phyloP scores from a whole-genome alignment of 2,113 vertebrate species.

The Leucopternis melanops region DNA sequence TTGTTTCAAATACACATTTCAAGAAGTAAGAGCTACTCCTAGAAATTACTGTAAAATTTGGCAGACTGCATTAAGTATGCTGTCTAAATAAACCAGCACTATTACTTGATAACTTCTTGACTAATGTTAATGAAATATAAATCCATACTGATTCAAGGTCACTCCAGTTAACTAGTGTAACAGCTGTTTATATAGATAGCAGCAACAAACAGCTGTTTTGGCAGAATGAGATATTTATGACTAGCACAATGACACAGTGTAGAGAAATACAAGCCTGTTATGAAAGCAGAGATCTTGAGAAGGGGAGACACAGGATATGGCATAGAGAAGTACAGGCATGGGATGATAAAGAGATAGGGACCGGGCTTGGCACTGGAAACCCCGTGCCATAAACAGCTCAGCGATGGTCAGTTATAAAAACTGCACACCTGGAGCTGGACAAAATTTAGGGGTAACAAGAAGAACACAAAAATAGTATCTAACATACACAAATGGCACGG shows the following conservation, averaged over 20 bases:
- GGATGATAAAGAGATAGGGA: not conserved
- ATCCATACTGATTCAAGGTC: not conserved
- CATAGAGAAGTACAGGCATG: accelerated
- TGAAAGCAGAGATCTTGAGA: not conserved
- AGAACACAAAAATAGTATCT: not conserved
- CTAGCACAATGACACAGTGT: not conserved
- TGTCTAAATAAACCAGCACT: not conserved
- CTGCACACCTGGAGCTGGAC: not conserved
- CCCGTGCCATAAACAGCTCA: not conserved
- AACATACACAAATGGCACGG: not conserved
- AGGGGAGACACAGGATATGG: not conserved
- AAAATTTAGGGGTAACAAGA: not conserved
- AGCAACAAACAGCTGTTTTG: not conserved
- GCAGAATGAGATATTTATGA: not conserved
- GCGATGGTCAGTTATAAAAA: not conserved
- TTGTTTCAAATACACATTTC: not conserved
- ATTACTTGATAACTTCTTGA: not conserved
- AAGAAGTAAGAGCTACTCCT: not conserved
- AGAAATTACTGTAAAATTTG: not conserved
- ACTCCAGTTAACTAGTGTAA: not conserved
- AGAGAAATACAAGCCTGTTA: not conserved
- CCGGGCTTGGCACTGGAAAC: not conserved
- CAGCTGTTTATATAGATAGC: not conserved
- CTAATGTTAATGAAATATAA: not conserved
- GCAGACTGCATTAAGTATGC: not conserved